Conservation (phyloP, 37 sponge, comb jelly and placozoan genomes). For the Oopsacas minuta region DNA sequence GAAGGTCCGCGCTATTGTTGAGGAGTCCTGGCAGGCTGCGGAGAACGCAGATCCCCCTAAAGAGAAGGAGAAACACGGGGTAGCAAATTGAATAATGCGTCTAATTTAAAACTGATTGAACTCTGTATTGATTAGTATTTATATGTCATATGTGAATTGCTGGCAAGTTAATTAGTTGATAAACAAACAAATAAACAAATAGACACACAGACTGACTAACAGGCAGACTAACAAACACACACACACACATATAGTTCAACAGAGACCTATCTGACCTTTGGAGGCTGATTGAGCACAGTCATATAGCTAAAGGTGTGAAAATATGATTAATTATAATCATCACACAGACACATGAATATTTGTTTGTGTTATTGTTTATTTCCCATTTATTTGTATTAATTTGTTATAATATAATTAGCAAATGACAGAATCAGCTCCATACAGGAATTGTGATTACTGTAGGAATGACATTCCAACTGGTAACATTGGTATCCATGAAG, state of each 20-base stretch:
- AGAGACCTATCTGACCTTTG: too few species aligned
- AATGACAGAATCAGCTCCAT: background rate
- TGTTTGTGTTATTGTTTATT: background rate
- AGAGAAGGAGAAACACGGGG: slow-evolving; percentile 5
- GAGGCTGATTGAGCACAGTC: too few species aligned
- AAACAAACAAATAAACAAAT: too few species aligned
- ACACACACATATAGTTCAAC: too few species aligned
- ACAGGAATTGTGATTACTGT: background rate
- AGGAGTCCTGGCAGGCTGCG: slow-evolving; percentile 69
- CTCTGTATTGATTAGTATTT: too few species aligned
- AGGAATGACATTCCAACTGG: background rate
- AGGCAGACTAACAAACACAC: too few species aligned
- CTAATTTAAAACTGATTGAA: background rate
- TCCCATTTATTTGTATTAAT: background rate
- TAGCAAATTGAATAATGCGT: background rate
- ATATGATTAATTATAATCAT: too few species aligned
- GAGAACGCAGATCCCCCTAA: background rate
- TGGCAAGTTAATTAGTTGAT: too few species aligned
- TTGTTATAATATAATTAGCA: background rate
- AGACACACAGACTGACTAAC: too few species aligned
- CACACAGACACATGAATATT: background rate
- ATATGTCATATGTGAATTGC: background rate
- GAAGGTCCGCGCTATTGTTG: slow-evolving; percentile 89
- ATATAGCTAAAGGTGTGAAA: too few species aligned
- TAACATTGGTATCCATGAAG: background rate